phyloP scores from a whole-genome alignment of 2,888 invertebrate species.

The Drosophila neutralis region DNA sequence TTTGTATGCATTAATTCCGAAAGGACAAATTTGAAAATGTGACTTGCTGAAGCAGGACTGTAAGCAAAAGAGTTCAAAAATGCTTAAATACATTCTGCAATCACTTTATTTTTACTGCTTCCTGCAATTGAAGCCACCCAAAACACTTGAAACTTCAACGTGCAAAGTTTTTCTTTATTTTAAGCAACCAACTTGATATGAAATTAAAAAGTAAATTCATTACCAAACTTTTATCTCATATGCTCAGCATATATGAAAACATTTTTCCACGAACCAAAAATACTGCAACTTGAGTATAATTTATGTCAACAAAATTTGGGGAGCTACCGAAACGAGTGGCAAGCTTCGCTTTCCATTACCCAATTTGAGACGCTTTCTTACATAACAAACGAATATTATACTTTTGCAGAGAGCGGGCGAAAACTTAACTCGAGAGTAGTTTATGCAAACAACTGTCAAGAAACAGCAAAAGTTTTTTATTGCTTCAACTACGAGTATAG shows the following conservation, averaged over 20 bases:
- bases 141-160: background rate
- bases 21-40: background rate
- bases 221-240: slow-evolving; percentile 26
- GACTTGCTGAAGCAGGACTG: background rate
- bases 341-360: slow-evolving; percentile 4
- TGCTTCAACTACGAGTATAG: slow-evolving; percentile 21
- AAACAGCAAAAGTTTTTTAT: slow-evolving; percentile 25
- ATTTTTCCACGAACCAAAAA: slow-evolving; percentile 6
- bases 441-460: slow-evolving; percentile 11
- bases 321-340: background rate
- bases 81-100: background rate
- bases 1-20: background rate
- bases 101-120: background rate
- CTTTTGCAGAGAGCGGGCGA: background rate
- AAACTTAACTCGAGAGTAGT: slow-evolving; percentile 5
- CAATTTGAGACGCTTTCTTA: slow-evolving; percentile 6
- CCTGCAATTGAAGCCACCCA: background rate
- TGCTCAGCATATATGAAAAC: slow-evolving; percentile 1
- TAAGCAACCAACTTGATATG: slow-evolving; percentile 4
- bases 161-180: slow-evolving; percentile 6
- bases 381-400: slow-evolving; percentile 3
- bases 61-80: background rate
- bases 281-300: slow-evolving; percentile 8
- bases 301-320: slow-evolving; percentile 10
- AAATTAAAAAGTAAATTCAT: slow-evolving; percentile 25